Evolutionary conservation across 2,888 invertebrate genomes (phyloP).

Genomic region (Chrysina gloriosa): DNA sequence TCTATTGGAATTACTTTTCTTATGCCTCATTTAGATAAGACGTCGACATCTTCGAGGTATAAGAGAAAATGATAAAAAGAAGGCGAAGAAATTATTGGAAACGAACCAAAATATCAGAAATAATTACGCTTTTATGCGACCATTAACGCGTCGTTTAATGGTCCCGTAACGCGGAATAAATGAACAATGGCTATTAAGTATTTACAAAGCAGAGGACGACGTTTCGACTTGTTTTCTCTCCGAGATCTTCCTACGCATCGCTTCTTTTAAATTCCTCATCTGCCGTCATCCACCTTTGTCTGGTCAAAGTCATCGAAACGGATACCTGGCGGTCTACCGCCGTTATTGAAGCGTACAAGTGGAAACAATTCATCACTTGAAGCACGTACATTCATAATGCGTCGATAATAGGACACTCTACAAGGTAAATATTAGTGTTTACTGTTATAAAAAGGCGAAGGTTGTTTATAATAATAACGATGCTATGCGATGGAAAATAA

Average conservation of each 20-base stretch:
- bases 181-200: conserved; percentile 43
- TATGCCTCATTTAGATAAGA: conserved; percentile 37
- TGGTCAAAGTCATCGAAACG: neutral
- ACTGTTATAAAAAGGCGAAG: neutral
- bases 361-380: conserved; percentile 9
- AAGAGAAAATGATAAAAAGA: conserved; percentile 10
- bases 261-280: conserved; percentile 22
- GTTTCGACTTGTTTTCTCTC: conserved; percentile 36
- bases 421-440: neutral
- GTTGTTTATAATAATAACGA: neutral
- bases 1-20: conserved; percentile 26
- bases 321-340: conserved; percentile 18
- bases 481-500: no score
- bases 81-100: conserved; percentile 23
- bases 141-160: conserved; percentile 42
- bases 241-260: conserved; percentile 36
- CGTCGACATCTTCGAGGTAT: no score
- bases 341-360: conserved; percentile 7
- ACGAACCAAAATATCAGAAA: conserved; percentile 22
- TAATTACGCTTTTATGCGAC: conserved; percentile 40
- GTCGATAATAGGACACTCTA: no score
- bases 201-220: conserved; percentile 39
- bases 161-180: conserved; percentile 41
- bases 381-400: neutral
- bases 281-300: conserved; percentile 20